These are phyloP conservation scores for Chymomyza procnemis DNA, from an alignment of 2,888 invertebrate species.

Conservation along the genomic window DNA sequence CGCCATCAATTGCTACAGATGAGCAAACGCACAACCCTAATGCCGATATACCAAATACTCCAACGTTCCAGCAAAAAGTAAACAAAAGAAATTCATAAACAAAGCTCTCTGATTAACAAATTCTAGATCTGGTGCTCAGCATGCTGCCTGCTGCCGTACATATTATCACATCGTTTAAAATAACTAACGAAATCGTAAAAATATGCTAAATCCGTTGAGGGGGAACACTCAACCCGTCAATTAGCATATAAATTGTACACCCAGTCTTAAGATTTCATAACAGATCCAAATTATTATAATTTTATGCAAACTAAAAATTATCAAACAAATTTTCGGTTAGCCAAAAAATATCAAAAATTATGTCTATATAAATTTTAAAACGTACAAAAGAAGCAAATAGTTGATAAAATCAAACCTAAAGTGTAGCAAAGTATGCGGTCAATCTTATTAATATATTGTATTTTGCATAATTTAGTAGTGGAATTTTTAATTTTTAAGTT, in stretches of 20 bases:
- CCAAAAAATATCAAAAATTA: conserved; percentile 12
- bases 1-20: neutral
- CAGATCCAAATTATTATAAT: conserved; percentile 50
- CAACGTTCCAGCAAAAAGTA: neutral
- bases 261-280: conserved; percentile 28
- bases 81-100: conserved; percentile 2
- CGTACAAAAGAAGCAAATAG: conserved; percentile 16
- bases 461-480: conserved; percentile 64
- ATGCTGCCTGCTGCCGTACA: conserved; percentile 24
- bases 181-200: conserved; percentile 64
- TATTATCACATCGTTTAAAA: conserved; percentile 73
- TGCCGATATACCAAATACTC: neutral
- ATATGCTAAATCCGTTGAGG: conserved; percentile 49
- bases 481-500: conserved; percentile 60
- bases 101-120: conserved; percentile 31
- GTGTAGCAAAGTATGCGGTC: conserved; percentile 60
- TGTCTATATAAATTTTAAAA: neutral
- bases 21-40: neutral
- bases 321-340: conserved; percentile 42
- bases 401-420: neutral
- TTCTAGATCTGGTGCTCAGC: conserved; percentile 1
- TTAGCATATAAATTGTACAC: conserved; percentile 54
- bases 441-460: neutral
- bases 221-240: conserved; percentile 14
- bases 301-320: conserved; percentile 53